phyloP scores from a whole-genome alignment of 2,797 vertebrate genomes.

The Myoxocephalus aenaeus region DNA sequence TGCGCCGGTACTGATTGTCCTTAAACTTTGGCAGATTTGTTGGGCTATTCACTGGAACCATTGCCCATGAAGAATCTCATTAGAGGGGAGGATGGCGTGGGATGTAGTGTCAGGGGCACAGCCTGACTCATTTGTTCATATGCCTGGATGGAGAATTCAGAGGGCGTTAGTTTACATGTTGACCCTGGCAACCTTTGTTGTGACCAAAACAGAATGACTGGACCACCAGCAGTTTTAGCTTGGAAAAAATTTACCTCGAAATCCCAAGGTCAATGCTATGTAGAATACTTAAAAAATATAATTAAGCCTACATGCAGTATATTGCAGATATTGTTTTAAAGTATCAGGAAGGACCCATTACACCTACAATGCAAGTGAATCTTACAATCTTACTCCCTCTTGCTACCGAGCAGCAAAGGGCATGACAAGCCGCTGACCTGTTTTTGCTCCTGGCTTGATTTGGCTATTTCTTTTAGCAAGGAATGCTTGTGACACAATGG shows the following conservation, averaged over 20 bases:
- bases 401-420: conserved; percentile 21
- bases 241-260: neutral
- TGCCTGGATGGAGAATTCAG: conserved; percentile 65
- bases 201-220: conserved; percentile 24
- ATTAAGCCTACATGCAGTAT: neutral
- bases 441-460: conserved; percentile 61
- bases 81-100: conserved; percentile 68
- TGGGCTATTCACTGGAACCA: conserved; percentile 70
- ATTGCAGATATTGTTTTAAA: neutral
- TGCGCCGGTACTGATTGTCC: conserved; percentile 50
- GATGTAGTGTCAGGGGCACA: conserved; percentile 58
- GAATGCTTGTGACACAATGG: conserved; percentile 57
- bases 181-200: conserved; percentile 51
- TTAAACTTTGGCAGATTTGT: conserved; percentile 69
- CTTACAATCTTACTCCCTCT: conserved; percentile 1
- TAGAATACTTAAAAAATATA: neutral
- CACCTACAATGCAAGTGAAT: neutral
- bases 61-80: conserved; percentile 78
- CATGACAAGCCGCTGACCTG: conserved; percentile 59
- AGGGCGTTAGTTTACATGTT: conserved; percentile 59
- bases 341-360: neutral
- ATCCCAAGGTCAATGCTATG: neutral
- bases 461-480: conserved; percentile 46
- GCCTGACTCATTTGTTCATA: conserved; percentile 62
- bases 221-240: conserved; percentile 10